Evolutionary conservation across 2,113 vertebrate species (phyloP), one percentile per base, ranked within the genome.

Genomic region (Scolopax mira): DNA sequence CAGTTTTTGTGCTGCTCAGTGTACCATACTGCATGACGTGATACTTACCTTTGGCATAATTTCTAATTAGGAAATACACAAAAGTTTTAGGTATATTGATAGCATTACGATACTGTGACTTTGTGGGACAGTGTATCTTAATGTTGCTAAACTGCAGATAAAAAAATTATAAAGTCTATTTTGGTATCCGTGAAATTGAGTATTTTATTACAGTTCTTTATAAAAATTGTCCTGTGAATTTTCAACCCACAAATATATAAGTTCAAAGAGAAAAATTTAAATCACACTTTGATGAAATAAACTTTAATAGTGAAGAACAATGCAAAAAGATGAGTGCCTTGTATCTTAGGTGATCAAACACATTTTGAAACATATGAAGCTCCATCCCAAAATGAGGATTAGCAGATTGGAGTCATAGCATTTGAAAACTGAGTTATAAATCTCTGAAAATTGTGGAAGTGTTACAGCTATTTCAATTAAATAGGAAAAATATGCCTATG

Each of bases 61-160:
- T 93, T 93, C 60, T 79, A 73, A 18, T 95, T 96, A 83, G 93
- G 54, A 97, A 93, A 94, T 69, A 61, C 46, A 86, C 27, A 77
- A 60, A 69, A 71, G 31, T 66, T 96, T 94, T 94, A 71, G 51
- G 55, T 79, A 23, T 96, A 60, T 89, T 95, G 70, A 73, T 90
- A 77, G 71, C 0, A 0, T 93, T 96, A 88, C 41, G 75, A 83
- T n/a, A 82, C 41, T 66, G n/a, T 77, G 21, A 80, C 66, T 95
- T 93, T 91, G 86, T 94, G 85, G 62, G 48, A 70, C 19, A 11
- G 49, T 57, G 39, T 67, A 93, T 93, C 94, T 96, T 78, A 55
- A 64, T 95, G 93, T 96, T 94, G 42, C 48, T 48, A 87, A 96
- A 83, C 55, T 54, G 14, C 73, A 91, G 86, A 91, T 39, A 17